Evolutionary conservation across 1,140 invertebrate species (phyloP), one percentile per base, ranked within the genome.

Genomic region (Melitaea cinxia): DNA sequence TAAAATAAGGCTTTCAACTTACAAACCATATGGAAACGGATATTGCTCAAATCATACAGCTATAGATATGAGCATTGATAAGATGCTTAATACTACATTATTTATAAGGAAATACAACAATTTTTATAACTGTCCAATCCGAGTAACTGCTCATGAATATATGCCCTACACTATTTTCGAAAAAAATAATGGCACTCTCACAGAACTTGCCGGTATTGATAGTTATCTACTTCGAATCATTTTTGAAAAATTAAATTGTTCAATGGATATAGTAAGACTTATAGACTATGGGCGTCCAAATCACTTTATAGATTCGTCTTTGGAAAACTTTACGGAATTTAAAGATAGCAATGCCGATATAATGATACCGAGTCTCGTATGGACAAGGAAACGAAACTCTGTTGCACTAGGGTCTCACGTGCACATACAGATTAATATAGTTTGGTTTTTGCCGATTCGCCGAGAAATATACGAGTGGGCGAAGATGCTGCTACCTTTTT

Each of bases 31-130:
- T 35, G 56, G 64, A 3, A 56, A 72, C 26, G 70, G 68, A 30
- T 12, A 17, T 2, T 87, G 84, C 64, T 73, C 53, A 5, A 70
- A 87, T 55, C 68, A 65, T 9, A 73, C 56, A 0, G 71, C 77
- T 7, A 39, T 77, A 10, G 9, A 42, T 26, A 35, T 81, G 28
- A 64, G 66, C 0, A 12, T 15, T 28, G 35, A 70, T 33, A 28
- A 23, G 23, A 52, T 53, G 5, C 0, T 39, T 2, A 39, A 39
- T 15, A 5, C n/a, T 42, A 55, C 52, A 3, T 62, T 70, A n/a
- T 85, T 82, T 68, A 74, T 70, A 14, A 66, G 61, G 26, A 88
- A 85, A 52, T 85, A 75, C 47, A 50, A 54, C 10, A 85, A 85
- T 57, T 82, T 84, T 52, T 28, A 81, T 33, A 65, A 73, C 28